Base-by-base conservation (phyloP, 2,797 vertebrate species). In the Crypturellus tataupa region DNA sequence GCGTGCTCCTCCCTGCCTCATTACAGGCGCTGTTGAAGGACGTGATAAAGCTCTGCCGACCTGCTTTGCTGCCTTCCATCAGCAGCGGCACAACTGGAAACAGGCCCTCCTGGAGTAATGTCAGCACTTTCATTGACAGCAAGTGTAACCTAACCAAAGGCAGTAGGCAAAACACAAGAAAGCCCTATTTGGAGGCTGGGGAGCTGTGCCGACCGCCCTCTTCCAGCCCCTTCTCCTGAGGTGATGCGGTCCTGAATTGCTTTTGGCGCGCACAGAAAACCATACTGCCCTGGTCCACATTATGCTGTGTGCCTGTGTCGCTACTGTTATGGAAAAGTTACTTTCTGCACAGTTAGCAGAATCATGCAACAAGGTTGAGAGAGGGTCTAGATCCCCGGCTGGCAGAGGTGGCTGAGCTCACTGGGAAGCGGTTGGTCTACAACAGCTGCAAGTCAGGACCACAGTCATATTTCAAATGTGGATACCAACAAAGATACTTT, bases 21-120 rank as follows among this genome's bases (percentile, higher is more conserved):
- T 93, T 94, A 90, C 70, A 91, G 56, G 49, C 19, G 25, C 60
- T 67, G 90, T 40, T 88, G 91, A 96, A 95, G 95, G 90, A 94
- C 80, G 59, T 29, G 63, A 88, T 88, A 95, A 93, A 96, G 68
- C 88, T 73, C 83, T 90, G 29, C 51, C 47, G 24, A 77, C 63
- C 29, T 88, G 33, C 59, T 86, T 86, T 46, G 0, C 13, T 88
- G 39, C 88, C 19, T 2, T 95, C 90, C 78, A 84, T 91, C 80
- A 94, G 69, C 83, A 68, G 7, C 75, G 29, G 78, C 68, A 82
- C 67, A 93, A 90, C 71, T 82, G 83, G 83, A 91, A 95, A 93
- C 53, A 93, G 86, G 70, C 17, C 69, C 56, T 92, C 27, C 70
- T 80, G n/a, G 9, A 85, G 87, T 35, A 78, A 59, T 58, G 47